phyloP scores from a whole-genome alignment of 2,888 invertebrate genomes.

The Argyresthia albistria region DNA sequence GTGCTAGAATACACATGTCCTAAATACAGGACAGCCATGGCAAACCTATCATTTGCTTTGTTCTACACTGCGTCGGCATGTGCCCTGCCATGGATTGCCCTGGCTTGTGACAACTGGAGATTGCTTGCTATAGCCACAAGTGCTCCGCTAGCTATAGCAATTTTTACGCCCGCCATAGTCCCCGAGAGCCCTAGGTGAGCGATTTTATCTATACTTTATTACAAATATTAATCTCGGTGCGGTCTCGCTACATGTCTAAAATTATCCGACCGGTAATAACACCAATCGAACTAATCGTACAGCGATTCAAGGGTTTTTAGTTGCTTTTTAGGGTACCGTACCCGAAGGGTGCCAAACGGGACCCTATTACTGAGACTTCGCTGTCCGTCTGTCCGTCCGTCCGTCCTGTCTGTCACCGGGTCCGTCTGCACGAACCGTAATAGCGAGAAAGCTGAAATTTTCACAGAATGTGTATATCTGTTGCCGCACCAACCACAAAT shows the following conservation, averaged over 20 bases:
- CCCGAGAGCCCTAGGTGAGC: slow-evolving; percentile 48
- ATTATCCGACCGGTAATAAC: too few species aligned
- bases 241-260: background rate
- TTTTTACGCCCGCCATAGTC: slow-evolving; percentile 34
- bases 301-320: too few species aligned
- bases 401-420: too few species aligned
- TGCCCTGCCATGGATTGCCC: slow-evolving; percentile 41
- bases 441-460: too few species aligned
- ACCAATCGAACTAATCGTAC: too few species aligned
- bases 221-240: background rate
- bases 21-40: slow-evolving; percentile 41
- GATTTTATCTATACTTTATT: background rate
- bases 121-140: slow-evolving; percentile 36
- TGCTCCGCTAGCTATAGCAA: slow-evolving; percentile 30
- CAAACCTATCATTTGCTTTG: slow-evolving; percentile 39
- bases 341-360: too few species aligned
- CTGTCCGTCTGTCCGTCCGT: too few species aligned
- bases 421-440: too few species aligned
- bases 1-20: slow-evolving; percentile 44
- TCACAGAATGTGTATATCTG: too few species aligned
- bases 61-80: slow-evolving; percentile 31
- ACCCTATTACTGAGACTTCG: too few species aligned
- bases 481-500: too few species aligned
- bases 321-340: too few species aligned
- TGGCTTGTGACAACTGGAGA: slow-evolving; percentile 46